A percentile compares a stretch with the other conserved stretches of the same genome.
These are phyloP conservation scores for Ferdinandea cuprea DNA, from an alignment of 2,888 invertebrate species.

Conservation along the genomic window DNA sequence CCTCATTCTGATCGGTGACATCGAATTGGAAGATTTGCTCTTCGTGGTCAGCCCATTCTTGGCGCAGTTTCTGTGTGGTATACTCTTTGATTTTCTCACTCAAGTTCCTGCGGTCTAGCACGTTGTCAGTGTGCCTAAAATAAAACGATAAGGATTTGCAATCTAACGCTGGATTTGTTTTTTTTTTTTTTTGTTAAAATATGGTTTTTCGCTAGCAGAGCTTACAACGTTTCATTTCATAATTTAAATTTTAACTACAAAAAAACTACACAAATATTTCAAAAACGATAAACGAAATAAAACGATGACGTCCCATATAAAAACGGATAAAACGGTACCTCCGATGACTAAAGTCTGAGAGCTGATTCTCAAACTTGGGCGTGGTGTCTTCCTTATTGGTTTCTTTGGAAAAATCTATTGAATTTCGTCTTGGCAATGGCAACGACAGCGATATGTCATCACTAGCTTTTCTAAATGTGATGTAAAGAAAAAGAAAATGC, in stretches of 20 bases:
- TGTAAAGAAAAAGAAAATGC: slow-evolving; percentile 68
- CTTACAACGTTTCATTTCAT: slow-evolving; percentile 59
- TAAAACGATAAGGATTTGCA: slow-evolving; percentile 22
- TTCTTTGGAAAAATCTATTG: slow-evolving; percentile 85
- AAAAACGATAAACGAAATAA: slow-evolving; percentile 45
- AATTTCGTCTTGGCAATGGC: slow-evolving; percentile 85
- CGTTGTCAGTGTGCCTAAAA: slow-evolving; percentile 85
- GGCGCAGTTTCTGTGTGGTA: slow-evolving; percentile 82
- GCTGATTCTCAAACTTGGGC: slow-evolving; percentile 86
- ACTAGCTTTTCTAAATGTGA: slow-evolving; percentile 81
- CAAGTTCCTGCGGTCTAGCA: slow-evolving; percentile 80
- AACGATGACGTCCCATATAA: slow-evolving; percentile 40
- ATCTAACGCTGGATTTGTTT: not conserved
- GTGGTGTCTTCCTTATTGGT: slow-evolving; percentile 81
- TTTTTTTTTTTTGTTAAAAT: not conserved
- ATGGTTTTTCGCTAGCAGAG: slow-evolving; percentile 9
- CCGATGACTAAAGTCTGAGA: slow-evolving; percentile 85
- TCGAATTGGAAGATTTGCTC: slow-evolving; percentile 81
- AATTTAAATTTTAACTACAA: slow-evolving; percentile 19
- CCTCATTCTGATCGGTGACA: slow-evolving; percentile 78
- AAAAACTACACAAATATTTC: slow-evolving; percentile 25
- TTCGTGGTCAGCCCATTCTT: slow-evolving; percentile 83
- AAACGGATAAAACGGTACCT: slow-evolving; percentile 78
- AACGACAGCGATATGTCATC: slow-evolving; percentile 84
- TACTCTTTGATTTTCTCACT: slow-evolving; percentile 81